Conservation (phyloP, 2,797 vertebrate genomes). For the Molossus alvarezi region DNA sequence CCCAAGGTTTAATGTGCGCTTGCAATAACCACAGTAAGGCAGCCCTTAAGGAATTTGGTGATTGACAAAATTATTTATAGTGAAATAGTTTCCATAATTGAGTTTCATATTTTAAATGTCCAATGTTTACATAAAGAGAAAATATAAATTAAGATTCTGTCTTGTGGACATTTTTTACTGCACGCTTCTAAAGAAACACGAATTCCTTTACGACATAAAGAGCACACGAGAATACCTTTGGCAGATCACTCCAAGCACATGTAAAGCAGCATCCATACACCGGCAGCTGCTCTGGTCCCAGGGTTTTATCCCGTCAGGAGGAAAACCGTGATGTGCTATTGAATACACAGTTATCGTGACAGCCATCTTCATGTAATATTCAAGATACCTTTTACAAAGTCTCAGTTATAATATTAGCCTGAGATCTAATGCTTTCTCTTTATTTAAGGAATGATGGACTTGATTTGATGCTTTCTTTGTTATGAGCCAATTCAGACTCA, state of each 20-base stretch:
- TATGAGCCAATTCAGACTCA: constrained; percentile 70
- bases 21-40: constrained; percentile 49
- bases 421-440: constrained; percentile 83
- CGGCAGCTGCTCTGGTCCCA: constrained; percentile 38
- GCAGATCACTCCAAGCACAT: constrained; percentile 16
- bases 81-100: constrained; percentile 45
- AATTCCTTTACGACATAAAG: constrained; percentile 64
- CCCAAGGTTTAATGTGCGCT: constrained; percentile 21
- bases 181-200: constrained; percentile 44
- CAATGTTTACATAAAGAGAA: background rate
- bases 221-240: constrained; percentile 61
- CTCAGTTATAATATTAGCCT: constrained; percentile 70
- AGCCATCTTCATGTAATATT: constrained; percentile 84
- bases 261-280: constrained; percentile 55
- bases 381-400: constrained; percentile 85
- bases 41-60: constrained; percentile 42
- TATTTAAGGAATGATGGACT: constrained; percentile 85
- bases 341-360: constrained; percentile 83
- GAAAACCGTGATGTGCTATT: constrained; percentile 84
- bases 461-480: constrained; percentile 84
- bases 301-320: constrained; percentile 75
- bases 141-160: background rate
- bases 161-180: constrained; percentile 1
- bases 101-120: constrained; percentile 45
- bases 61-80: constrained; percentile 57